A percentile compares a stretch with the other conserved stretches of the same genome.
Conservation (phyloP, 2,888 invertebrate species). For the Polyploca ridens region DNA sequence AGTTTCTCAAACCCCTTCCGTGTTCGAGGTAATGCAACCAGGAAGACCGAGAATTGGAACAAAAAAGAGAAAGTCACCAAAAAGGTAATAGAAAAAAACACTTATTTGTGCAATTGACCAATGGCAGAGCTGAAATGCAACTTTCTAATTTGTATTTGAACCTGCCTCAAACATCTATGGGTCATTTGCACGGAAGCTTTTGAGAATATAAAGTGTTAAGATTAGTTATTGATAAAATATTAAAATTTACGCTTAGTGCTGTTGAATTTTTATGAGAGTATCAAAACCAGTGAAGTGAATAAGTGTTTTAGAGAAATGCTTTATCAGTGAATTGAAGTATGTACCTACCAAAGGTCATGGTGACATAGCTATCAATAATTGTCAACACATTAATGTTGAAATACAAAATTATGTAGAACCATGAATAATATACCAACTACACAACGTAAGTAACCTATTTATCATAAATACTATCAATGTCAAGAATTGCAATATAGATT, state of each 20-base stretch:
- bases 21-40: conserved; percentile 65
- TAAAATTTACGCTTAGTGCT: conserved; percentile 12
- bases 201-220: conserved; percentile 36
- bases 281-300: conserved; percentile 15
- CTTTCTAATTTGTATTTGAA: conserved; percentile 78
- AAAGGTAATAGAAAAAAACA: conserved; percentile 62
- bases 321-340: not conserved
- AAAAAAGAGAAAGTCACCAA: conserved; percentile 79
- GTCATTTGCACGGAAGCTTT: conserved; percentile 72
- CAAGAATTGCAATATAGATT: too few relatives aligned
- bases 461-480: too few relatives aligned
- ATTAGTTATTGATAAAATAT: conserved; percentile 9
- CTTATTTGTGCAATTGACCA: conserved; percentile 66
- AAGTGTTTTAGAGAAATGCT: not conserved
- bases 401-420: not conserved
- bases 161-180: conserved; percentile 48
- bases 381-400: not conserved
- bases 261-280: conserved; percentile 16
- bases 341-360: not conserved
- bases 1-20: conserved; percentile 74
- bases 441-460: too few relatives aligned
- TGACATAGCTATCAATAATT: not conserved
- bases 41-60: conserved; percentile 76
- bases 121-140: conserved; percentile 56
- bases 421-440: too few relatives aligned